Percentiles rank a stretch among this genome's conserved stretches.
Conservation (phyloP, 2,888 invertebrate genomes). For the Macroteleia sp. region DNA sequence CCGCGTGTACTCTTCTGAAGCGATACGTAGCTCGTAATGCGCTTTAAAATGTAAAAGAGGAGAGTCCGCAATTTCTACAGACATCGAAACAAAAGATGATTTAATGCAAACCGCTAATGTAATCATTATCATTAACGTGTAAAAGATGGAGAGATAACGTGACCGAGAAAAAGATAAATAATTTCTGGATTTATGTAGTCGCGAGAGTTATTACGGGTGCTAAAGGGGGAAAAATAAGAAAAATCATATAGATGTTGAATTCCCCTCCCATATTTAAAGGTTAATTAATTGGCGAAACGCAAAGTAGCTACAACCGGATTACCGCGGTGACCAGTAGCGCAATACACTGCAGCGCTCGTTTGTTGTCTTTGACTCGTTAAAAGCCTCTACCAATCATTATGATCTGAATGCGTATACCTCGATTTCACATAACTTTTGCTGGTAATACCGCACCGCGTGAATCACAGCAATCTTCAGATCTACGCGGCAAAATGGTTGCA, state of each 20-base stretch:
- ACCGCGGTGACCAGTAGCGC: constrained; percentile 65
- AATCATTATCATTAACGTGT: constrained; percentile 34
- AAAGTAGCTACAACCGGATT: constrained; percentile 68
- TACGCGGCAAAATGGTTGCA: constrained; percentile 41
- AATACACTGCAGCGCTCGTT: constrained; percentile 42
- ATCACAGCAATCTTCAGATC: constrained; percentile 57
- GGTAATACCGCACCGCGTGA: constrained; percentile 57
- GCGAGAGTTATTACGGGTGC: constrained; percentile 34
- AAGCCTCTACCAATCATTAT: constrained; percentile 60
- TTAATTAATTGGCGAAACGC: constrained; percentile 69
- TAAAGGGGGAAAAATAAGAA: constrained; percentile 20
- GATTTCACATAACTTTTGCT: constrained; percentile 59
- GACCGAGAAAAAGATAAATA: constrained; percentile 8
- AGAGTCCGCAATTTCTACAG: background rate
- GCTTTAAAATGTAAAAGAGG: constrained; percentile 19
- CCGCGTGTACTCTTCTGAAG: constrained; percentile 5
- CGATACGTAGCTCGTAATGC: constrained; percentile 20
- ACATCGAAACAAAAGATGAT: constrained; percentile 46
- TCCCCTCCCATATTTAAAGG: constrained; percentile 47
- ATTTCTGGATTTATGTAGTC: constrained; percentile 32
- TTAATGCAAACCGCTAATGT: constrained; percentile 27
- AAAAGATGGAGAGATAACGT: background rate
- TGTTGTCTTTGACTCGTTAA: constrained; percentile 59
- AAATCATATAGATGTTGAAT: constrained; percentile 39
- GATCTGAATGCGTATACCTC: constrained; percentile 55